Conservation (phyloP, 1,140 invertebrate genomes). For the Drosophila dunni region DNA sequence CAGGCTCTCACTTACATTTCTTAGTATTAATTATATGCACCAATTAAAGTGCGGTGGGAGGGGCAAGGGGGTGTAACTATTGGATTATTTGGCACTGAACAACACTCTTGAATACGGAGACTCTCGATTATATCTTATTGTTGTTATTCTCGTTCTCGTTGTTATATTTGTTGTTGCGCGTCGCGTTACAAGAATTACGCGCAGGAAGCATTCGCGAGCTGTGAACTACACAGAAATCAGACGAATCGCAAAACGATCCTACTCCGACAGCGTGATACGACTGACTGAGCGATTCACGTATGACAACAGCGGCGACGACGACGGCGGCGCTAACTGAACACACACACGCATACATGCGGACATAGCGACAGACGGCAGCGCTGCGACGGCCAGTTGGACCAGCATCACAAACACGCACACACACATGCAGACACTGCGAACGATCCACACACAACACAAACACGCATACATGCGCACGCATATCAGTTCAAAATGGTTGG, state of each 20-base stretch:
- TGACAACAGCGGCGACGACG: conserved; percentile 57
- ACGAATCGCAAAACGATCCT: conserved; percentile 77
- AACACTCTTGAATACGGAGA: conserved; percentile 18
- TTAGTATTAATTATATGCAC: conserved; percentile 7
- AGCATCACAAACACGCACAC: conserved; percentile 11
- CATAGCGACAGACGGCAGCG: conserved; percentile 16
- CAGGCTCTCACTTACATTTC: conserved; percentile 41
- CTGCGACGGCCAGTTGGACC: conserved; percentile 68
- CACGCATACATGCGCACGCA: conserved; percentile 23
- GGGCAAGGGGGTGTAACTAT: conserved; percentile 1
- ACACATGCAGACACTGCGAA: conserved; percentile 15
- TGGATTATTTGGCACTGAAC: conserved; percentile 37
- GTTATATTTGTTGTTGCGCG: conserved; percentile 18
- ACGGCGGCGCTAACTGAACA: conserved; percentile 44
- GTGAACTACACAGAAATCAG: conserved; percentile 42
- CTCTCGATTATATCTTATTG: conserved; percentile 6
- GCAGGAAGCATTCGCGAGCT: conserved; percentile 41
- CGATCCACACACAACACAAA: conserved; percentile 18
- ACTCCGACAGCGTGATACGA: conserved; percentile 80
- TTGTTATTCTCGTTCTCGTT: conserved; percentile 17
- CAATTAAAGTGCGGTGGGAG: neutral
- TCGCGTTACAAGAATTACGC: conserved; percentile 47
- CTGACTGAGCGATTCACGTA: conserved; percentile 70
- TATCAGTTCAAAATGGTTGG: conserved; percentile 81
- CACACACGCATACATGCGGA: conserved; percentile 24